Conservation (phyloP, 2,797 vertebrate genomes). For the Chromis chromis region DNA sequence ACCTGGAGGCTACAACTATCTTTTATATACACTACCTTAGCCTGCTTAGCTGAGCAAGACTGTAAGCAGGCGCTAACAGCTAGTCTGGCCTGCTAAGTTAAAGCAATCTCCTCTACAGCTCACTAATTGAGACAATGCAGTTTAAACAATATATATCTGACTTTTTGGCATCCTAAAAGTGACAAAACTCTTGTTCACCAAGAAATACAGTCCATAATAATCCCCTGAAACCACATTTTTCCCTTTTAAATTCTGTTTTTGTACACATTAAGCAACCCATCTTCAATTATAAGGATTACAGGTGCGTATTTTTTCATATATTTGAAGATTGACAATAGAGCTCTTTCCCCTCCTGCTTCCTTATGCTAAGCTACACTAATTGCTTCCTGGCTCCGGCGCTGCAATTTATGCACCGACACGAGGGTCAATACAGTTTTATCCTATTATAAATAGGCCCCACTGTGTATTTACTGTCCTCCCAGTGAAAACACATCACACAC, state of each 20-base stretch:
- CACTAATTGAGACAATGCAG: too few relatives aligned
- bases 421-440: neutral
- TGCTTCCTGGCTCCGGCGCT: neutral
- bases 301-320: too few relatives aligned
- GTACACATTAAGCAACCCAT: too few relatives aligned
- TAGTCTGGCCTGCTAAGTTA: too few relatives aligned
- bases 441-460: slow-evolving; percentile 6
- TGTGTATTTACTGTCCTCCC: slow-evolving; percentile 19
- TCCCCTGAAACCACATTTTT: too few relatives aligned
- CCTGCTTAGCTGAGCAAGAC: neutral
- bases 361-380: slow-evolving; percentile 13
- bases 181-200: too few relatives aligned
- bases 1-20: too few relatives aligned
- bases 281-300: neutral
- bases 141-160: too few relatives aligned
- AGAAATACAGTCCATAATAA: too few relatives aligned
- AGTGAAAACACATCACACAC: slow-evolving; percentile 18
- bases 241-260: too few relatives aligned
- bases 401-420: neutral
- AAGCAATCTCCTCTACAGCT: neutral
- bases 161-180: too few relatives aligned
- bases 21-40: neutral
- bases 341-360: neutral
- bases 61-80: too few relatives aligned
- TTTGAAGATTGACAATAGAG: neutral